Percentiles rank a stretch among this genome's conserved stretches.
These are phyloP conservation scores for Monochamus alternatus DNA, from an alignment of 2,888 invertebrate genomes.

Conservation along the genomic window DNA sequence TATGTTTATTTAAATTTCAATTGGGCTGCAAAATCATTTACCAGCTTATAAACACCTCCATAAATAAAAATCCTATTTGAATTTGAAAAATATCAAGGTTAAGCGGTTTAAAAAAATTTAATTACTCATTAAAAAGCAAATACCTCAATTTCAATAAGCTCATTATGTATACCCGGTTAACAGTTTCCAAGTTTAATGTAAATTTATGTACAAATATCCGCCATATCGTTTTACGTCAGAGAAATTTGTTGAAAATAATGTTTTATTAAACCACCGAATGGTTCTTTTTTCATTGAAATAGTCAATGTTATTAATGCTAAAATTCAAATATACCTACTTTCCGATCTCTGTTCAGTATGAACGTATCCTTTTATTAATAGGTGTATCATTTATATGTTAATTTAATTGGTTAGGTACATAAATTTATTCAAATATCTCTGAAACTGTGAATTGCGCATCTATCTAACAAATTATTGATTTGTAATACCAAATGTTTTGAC, in stretches of 20 bases:
- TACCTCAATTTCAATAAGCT: constrained; percentile 18
- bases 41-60: constrained; percentile 2
- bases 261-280: constrained; percentile 17
- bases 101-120: constrained; percentile 10
- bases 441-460: background rate
- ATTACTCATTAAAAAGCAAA: constrained; percentile 18
- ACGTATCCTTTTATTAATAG: constrained; percentile 22
- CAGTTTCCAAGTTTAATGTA: constrained; percentile 20
- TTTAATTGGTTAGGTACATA: constrained; percentile 2
- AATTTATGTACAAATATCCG: constrained; percentile 28
- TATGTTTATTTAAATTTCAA: constrained; percentile 15
- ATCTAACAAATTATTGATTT: constrained; percentile 13
- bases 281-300: constrained; percentile 19
- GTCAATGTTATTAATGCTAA: constrained; percentile 16
- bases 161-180: constrained; percentile 24
- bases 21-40: background rate
- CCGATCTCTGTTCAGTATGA: constrained; percentile 13
- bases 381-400: constrained; percentile 26
- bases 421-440: constrained; percentile 8
- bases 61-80: constrained; percentile 17
- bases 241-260: constrained; percentile 1
- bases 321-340: constrained; percentile 21
- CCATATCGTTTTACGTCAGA: constrained; percentile 18
- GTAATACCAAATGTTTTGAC: background rate
- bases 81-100: constrained; percentile 36